Percentiles rank a stretch among this genome's conserved stretches.
phyloP scores from a whole-genome alignment of 2,888 invertebrate genomes.

The Dione juno region DNA sequence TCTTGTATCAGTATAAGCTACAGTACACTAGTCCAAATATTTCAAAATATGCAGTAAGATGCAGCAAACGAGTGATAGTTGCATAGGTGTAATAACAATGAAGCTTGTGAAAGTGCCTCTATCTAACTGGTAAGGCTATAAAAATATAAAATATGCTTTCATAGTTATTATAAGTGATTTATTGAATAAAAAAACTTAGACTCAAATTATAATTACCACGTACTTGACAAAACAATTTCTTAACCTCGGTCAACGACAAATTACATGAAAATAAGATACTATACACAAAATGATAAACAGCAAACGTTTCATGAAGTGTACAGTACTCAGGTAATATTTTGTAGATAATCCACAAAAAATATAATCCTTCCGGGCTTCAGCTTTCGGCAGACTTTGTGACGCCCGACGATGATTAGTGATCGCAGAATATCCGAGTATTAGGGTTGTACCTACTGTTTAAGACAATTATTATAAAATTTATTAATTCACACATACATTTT shows the following conservation, averaged over 20 bases:
- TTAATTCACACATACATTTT: not conserved
- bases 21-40: too few relatives aligned
- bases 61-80: too few relatives aligned
- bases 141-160: too few relatives aligned
- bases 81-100: too few relatives aligned
- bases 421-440: slow-evolving; percentile 62
- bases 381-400: slow-evolving; percentile 80
- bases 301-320: slow-evolving; percentile 35
- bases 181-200: too few relatives aligned
- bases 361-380: slow-evolving; percentile 76
- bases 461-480: not conserved
- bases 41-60: too few relatives aligned
- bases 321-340: slow-evolving; percentile 47
- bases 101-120: too few relatives aligned
- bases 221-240: too few relatives aligned
- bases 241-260: not conserved
- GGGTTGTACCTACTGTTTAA: slow-evolving; percentile 56
- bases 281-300: slow-evolving; percentile 32
- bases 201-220: too few relatives aligned
- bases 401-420: slow-evolving; percentile 70
- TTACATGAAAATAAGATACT: slow-evolving; percentile 6
- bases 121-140: too few relatives aligned
- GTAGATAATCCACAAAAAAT: slow-evolving; percentile 74
- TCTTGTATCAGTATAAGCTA: too few relatives aligned
- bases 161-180: too few relatives aligned